These are phyloP conservation scores for Vimba vimba DNA, from an alignment of 2,113 vertebrate species.

Conservation along the genomic window DNA sequence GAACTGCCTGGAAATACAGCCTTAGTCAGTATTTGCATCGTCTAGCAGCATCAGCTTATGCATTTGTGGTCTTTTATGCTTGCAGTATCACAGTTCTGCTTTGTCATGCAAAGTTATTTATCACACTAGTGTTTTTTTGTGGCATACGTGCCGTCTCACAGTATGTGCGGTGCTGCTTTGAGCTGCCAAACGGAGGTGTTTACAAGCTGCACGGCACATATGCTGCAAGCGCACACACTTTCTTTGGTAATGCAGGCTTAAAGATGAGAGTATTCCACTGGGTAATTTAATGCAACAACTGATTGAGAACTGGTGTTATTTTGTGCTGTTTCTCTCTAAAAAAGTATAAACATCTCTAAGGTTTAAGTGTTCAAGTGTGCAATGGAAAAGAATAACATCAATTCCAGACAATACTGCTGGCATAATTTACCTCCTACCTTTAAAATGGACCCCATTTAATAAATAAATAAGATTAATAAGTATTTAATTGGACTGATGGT, in stretches of 20 bases:
- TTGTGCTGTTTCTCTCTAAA: not conserved
- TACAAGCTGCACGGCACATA: constrained; percentile 47
- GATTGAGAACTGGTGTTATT: constrained; percentile 6
- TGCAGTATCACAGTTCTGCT: constrained; percentile 15
- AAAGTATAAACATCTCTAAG: not conserved
- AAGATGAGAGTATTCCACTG: not conserved
- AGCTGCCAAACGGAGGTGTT: constrained; percentile 54
- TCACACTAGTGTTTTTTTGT: constrained; percentile 38
- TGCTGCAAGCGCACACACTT: constrained; percentile 42
- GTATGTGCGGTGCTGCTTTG: constrained; percentile 20
- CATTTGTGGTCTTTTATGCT: not conserved
- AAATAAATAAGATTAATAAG: not conserved
- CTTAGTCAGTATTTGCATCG: not conserved
- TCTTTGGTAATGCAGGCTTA: constrained; percentile 26
- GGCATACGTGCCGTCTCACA: constrained; percentile 51
- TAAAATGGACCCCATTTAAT: not conserved
- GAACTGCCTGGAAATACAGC: not conserved
- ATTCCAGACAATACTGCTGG: not conserved
- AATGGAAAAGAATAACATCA: not conserved
- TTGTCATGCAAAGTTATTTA: constrained; percentile 45
- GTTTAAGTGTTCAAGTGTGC: not conserved
- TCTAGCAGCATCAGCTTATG: not conserved
- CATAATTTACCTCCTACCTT: not conserved
- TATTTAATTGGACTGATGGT: not conserved
- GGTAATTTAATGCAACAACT: constrained; percentile 21